phyloP scores from a whole-genome alignment of 2,797 vertebrate species.

The Myotis daubentonii region DNA sequence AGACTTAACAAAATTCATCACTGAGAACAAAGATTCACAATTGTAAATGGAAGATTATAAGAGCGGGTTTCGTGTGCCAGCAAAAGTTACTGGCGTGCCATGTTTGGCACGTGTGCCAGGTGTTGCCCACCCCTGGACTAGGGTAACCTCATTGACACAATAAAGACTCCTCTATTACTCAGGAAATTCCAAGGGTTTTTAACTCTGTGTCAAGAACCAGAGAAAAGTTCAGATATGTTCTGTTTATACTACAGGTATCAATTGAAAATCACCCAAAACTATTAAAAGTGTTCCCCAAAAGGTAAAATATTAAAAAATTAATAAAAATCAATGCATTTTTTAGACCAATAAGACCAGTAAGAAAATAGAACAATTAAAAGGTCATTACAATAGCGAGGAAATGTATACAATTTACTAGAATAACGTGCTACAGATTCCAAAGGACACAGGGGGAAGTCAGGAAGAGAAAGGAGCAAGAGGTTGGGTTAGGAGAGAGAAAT shows the following conservation, averaged over 20 bases:
- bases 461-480: neutral
- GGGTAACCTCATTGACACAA: neutral
- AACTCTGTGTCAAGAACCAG: neutral
- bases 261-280: slow-evolving; percentile 27
- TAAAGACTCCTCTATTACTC: neutral
- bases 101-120: too few species aligned
- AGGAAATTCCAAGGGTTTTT: slow-evolving; percentile 20
- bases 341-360: neutral
- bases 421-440: neutral
- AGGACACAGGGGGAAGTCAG: neutral
- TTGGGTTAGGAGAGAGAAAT: neutral
- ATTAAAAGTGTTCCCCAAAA: neutral
- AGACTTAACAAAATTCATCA: too few species aligned
- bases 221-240: neutral
- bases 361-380: neutral
- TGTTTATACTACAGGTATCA: neutral
- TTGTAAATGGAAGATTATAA: too few species aligned
- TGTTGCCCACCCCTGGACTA: too few species aligned
- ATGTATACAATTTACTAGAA: neutral
- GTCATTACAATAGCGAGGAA: slow-evolving; percentile 28
- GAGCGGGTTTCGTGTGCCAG: too few species aligned
- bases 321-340: neutral
- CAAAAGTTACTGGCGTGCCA: too few species aligned
- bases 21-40: too few species aligned
- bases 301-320: neutral